Evolutionary conservation across 2,888 invertebrate species (phyloP).

Genomic region (Ormyrus pomaceus): DNA sequence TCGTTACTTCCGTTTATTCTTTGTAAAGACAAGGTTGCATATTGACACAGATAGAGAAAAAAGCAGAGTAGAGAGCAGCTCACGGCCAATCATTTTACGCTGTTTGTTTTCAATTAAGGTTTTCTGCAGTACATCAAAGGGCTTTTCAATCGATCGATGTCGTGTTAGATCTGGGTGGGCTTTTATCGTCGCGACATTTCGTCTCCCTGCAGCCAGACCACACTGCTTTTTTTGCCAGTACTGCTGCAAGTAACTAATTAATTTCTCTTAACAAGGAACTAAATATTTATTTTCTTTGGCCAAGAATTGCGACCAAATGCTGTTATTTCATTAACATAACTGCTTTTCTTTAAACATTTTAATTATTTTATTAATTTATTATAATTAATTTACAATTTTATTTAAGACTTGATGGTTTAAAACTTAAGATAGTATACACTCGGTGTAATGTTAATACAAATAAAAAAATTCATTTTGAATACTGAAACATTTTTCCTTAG

Average conservation of each 20-base stretch:
- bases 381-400: background rate
- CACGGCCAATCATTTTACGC: conserved; percentile 56
- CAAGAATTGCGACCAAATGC: background rate
- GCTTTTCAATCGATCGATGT: conserved; percentile 58
- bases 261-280: conserved; percentile 32
- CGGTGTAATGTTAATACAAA: no score
- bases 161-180: conserved; percentile 61
- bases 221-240: conserved; percentile 6
- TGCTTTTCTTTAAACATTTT: background rate
- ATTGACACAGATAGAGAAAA: background rate
- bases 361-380: conserved; percentile 11
- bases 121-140: conserved; percentile 46
- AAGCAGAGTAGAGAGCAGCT: background rate
- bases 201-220: background rate
- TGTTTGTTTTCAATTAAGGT: conserved; percentile 63
- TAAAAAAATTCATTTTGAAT: no score
- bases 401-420: background rate
- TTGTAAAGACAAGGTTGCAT: background rate
- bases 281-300: background rate
- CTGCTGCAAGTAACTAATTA: conserved; percentile 28
- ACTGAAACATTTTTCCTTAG: background rate
- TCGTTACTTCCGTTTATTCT: background rate
- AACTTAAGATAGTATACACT: no score
- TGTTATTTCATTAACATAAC: conserved; percentile 15
- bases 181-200: conserved; percentile 46